phyloP scores from a whole-genome alignment of 2,797 vertebrate species.

The Adelosebastes latens region DNA sequence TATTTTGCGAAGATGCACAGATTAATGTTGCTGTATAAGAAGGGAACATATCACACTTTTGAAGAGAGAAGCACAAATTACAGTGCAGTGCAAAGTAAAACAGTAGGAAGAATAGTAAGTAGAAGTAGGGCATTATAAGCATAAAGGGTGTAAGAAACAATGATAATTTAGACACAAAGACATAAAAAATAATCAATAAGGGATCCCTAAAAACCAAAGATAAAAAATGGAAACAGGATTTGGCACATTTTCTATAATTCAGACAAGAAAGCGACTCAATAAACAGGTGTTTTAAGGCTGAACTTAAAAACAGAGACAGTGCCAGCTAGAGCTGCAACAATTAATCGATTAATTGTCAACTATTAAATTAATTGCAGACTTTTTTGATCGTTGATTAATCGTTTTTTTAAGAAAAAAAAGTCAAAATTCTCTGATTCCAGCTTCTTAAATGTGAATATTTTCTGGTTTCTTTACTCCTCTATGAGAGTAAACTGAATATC shows the following conservation, averaged over 20 bases:
- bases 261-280: neutral
- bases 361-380: too few relatives aligned
- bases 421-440: too few relatives aligned
- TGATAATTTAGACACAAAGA: neutral
- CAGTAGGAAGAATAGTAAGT: neutral
- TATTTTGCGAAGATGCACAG: neutral
- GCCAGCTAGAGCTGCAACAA: too few relatives aligned
- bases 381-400: rapidly evolving
- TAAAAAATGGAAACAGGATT: neutral
- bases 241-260: neutral
- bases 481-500: rapidly evolving
- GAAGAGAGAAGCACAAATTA: neutral
- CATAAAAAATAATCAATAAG: neutral
- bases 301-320: neutral
- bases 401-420: too few relatives aligned
- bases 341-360: too few relatives aligned
- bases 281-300: neutral
- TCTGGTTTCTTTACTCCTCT: too few relatives aligned
- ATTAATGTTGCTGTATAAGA: neutral
- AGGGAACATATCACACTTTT: neutral
- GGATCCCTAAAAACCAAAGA: neutral
- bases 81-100: neutral
- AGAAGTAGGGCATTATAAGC: too few relatives aligned
- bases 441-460: too few relatives aligned
- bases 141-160: neutral